A percentile compares a stretch with the other conserved stretches of the same genome.
phyloP scores from a whole-genome alignment of 1,140 invertebrate species.

The Drosophila lacertosa region DNA sequence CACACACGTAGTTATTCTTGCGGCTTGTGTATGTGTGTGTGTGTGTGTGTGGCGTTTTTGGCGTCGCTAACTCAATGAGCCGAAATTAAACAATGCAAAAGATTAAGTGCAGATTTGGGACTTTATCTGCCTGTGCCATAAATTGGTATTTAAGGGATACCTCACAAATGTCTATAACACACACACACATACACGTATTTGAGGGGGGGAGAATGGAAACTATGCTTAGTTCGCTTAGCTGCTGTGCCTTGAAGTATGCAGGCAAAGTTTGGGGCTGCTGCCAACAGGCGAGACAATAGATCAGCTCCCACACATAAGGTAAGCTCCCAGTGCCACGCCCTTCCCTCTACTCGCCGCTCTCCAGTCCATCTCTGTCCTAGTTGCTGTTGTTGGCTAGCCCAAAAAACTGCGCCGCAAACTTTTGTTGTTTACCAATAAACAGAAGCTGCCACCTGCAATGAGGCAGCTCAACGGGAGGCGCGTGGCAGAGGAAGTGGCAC shows the following conservation, averaged over 20 bases:
- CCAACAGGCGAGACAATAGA: slow-evolving; percentile 68
- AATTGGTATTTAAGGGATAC: slow-evolving; percentile 84
- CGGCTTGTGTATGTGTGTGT: slow-evolving; percentile 26
- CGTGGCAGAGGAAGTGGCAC: neutral
- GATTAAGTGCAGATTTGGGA: slow-evolving; percentile 84
- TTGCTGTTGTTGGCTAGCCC: slow-evolving; percentile 15
- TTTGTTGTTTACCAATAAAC: slow-evolving; percentile 76
- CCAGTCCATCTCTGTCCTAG: slow-evolving; percentile 11
- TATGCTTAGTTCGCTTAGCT: slow-evolving; percentile 26
- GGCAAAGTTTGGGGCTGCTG: slow-evolving; percentile 61
- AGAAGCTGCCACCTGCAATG: slow-evolving; percentile 52
- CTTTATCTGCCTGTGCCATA: slow-evolving; percentile 84
- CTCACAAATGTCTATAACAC: slow-evolving; percentile 80
- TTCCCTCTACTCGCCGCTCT: neutral
- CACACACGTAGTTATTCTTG: slow-evolving; percentile 17
- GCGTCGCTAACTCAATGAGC: slow-evolving; percentile 79
- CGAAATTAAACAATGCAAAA: slow-evolving; percentile 84
- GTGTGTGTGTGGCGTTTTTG: slow-evolving; percentile 54
- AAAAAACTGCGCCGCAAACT: slow-evolving; percentile 55
- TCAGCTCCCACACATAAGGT: slow-evolving; percentile 55
- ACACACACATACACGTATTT: slow-evolving; percentile 11
- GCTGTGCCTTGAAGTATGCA: slow-evolving; percentile 64
- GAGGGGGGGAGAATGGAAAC: slow-evolving; percentile 5
- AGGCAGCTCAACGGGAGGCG: neutral
- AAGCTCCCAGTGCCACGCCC: neutral